These are phyloP conservation scores for Sminthurides bifidus DNA, from an alignment of 1,140 invertebrate genomes.

Conservation along the genomic window DNA sequence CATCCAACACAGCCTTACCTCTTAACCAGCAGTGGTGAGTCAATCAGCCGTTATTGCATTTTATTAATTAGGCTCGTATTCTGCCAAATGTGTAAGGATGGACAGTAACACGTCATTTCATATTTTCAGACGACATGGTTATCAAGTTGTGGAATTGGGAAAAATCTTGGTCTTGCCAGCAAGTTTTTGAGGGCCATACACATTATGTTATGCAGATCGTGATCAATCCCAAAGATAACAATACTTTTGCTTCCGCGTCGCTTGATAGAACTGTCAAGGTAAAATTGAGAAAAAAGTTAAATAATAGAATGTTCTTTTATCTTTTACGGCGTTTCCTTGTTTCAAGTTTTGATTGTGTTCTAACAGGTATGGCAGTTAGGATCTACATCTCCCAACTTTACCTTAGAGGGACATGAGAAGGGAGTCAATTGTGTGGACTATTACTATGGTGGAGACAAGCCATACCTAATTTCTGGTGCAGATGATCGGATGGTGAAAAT, in stretches of 20 bases:
- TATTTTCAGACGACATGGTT: conserved; percentile 82
- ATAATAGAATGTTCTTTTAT: neutral
- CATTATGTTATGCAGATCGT: conserved; percentile 99
- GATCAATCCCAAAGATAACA: conserved; percentile 99
- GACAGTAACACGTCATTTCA: conserved; percentile 5
- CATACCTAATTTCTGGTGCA: conserved; percentile 96
- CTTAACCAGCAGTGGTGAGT: conserved; percentile 84
- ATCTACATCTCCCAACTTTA: conserved; percentile 94
- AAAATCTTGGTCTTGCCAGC: conserved; percentile 90
- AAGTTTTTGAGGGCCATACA: conserved; percentile 94
- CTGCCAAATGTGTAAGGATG: neutral
- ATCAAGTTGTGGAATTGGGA: conserved; percentile 99
- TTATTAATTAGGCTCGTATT: neutral
- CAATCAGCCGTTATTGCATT: neutral
- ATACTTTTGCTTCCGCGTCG: conserved; percentile 98
- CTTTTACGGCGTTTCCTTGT: neutral
- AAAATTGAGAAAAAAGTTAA: conserved; percentile 20
- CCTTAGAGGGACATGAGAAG: conserved; percentile 95
- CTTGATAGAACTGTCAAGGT: conserved; percentile 94
- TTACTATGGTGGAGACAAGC: conserved; percentile 99
- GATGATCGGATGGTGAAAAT: conserved; percentile 97
- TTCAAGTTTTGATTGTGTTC: conserved; percentile 6
- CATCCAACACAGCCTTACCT: conserved; percentile 97
- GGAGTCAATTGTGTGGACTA: conserved; percentile 99
- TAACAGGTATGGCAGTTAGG: conserved; percentile 87